Percentiles rank a stretch among this genome's conserved stretches.
These are phyloP conservation scores for Chloroclysta siterata DNA, from an alignment of 2,888 invertebrate genomes.

Conservation along the genomic window DNA sequence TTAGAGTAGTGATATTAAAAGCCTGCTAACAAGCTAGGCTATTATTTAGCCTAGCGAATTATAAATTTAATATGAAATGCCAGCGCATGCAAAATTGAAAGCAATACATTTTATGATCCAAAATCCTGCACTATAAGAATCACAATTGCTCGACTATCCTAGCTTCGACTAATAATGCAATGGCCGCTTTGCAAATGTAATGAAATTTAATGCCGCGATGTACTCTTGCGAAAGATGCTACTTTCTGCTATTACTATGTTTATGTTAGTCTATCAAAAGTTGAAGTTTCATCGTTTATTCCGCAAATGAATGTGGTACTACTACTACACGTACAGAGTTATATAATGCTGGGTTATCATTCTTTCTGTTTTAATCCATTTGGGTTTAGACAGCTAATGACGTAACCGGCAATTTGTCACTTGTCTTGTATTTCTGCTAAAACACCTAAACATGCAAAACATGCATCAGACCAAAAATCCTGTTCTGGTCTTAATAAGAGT, in stretches of 20 bases:
- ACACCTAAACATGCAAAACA: too few relatives aligned
- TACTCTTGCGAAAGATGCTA: conserved; percentile 25
- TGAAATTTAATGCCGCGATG: conserved; percentile 29
- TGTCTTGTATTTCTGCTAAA: too few relatives aligned
- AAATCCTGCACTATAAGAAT: conserved; percentile 8
- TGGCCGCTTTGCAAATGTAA: conserved; percentile 39
- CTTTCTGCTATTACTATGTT: conserved; percentile 15
- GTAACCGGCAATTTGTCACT: too few relatives aligned
- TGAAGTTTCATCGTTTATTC: conserved; percentile 18
- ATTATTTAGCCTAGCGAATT: conserved; percentile 18
- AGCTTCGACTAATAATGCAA: conserved; percentile 14
- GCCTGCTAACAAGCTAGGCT: neutral
- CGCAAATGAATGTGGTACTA: neutral
- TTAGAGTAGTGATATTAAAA: neutral
- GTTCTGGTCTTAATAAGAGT: too few relatives aligned
- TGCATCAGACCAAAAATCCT: too few relatives aligned
- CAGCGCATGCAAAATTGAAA: conserved; percentile 1
- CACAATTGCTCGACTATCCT: conserved; percentile 1
- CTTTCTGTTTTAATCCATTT: too few relatives aligned
- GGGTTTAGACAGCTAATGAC: too few relatives aligned
- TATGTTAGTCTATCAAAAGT: neutral
- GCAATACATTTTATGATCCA: neutral
- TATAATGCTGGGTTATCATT: too few relatives aligned
- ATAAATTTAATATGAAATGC: conserved; percentile 2
- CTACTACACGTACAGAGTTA: neutral